A percentile compares a stretch with the other conserved stretches of the same genome.
Conservation (phyloP, 2,797 vertebrate genomes). For the Leptatherina wallacei region DNA sequence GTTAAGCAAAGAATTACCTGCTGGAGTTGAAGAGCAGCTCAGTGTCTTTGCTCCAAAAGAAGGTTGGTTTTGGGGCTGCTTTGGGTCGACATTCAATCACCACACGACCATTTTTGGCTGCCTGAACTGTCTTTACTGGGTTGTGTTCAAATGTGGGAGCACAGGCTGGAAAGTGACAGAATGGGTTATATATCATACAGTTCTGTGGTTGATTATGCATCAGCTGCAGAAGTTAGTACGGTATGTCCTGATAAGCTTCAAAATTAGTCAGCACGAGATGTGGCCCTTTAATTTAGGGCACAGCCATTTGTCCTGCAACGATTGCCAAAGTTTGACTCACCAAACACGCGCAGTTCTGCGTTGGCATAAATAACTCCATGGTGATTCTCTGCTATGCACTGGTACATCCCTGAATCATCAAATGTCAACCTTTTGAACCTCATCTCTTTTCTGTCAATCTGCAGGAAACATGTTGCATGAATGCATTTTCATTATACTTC, state of each 20-base stretch:
- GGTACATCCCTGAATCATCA: constrained; percentile 94
- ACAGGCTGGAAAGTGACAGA: constrained; percentile 81
- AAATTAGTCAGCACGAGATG: constrained; percentile 21
- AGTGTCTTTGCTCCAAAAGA: constrained; percentile 96
- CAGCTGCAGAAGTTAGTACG: not conserved
- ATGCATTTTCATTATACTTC: not conserved
- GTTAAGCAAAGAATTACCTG: constrained; percentile 82
- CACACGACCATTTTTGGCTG: constrained; percentile 89
- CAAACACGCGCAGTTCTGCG: constrained; percentile 92
- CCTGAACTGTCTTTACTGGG: constrained; percentile 91
- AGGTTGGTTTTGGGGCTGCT: constrained; percentile 91
- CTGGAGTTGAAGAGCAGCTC: constrained; percentile 92
- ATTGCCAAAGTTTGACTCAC: constrained; percentile 79
- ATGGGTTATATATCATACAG: constrained; percentile 46
- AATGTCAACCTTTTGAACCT: constrained; percentile 86
- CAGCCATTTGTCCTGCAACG: constrained; percentile 15
- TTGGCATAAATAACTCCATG: constrained; percentile 92
- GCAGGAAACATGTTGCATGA: constrained; percentile 36
- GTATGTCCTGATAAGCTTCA: constrained; percentile 18
- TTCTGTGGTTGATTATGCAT: constrained; percentile 15
- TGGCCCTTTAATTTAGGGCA: constrained; percentile 38
- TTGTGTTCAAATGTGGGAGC: constrained; percentile 92
- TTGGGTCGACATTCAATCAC: constrained; percentile 95
- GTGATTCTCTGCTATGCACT: constrained; percentile 92
- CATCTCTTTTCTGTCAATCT: constrained; percentile 88